Evolutionary conservation across 1,140 invertebrate species (phyloP).

Genomic region (Drosophila bipectinata): DNA sequence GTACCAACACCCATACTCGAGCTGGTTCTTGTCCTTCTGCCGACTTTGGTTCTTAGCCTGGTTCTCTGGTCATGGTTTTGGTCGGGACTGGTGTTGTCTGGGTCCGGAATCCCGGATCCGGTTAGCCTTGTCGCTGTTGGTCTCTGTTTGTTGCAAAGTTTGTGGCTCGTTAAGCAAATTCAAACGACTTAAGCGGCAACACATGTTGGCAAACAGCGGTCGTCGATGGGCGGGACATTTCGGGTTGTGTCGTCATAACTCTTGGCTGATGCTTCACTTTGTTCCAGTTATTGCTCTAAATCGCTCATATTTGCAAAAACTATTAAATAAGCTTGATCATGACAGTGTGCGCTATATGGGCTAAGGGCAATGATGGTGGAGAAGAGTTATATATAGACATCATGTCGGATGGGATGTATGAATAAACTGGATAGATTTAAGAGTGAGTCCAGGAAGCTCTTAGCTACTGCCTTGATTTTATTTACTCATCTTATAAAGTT

Average conservation of each 20-base stretch:
- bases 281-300: slow-evolving; percentile 68
- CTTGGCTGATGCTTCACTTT: slow-evolving; percentile 54
- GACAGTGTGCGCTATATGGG: slow-evolving; percentile 11
- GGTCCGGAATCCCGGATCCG: slow-evolving; percentile 1
- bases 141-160: slow-evolving; percentile 76
- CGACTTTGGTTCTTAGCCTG: slow-evolving; percentile 7
- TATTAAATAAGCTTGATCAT: slow-evolving; percentile 71
- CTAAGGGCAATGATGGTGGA: background rate
- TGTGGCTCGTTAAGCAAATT: slow-evolving; percentile 82
- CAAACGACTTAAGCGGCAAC: slow-evolving; percentile 81
- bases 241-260: slow-evolving; percentile 60
- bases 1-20: background rate
- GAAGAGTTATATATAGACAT: background rate
- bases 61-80: background rate
- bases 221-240: slow-evolving; percentile 33
- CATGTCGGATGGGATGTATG: background rate
- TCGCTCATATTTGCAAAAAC: slow-evolving; percentile 67
- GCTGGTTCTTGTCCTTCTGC: slow-evolving; percentile 4
- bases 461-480: background rate
- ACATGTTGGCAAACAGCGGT: slow-evolving; percentile 73
- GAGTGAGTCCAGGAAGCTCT: background rate
- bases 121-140: slow-evolving; percentile 33
- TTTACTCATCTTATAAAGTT: background rate
- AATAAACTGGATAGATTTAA: background rate
- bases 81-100: slow-evolving; percentile 11